phyloP scores from a whole-genome alignment of 2,797 vertebrate genomes.

The Siniperca scherzeri region DNA sequence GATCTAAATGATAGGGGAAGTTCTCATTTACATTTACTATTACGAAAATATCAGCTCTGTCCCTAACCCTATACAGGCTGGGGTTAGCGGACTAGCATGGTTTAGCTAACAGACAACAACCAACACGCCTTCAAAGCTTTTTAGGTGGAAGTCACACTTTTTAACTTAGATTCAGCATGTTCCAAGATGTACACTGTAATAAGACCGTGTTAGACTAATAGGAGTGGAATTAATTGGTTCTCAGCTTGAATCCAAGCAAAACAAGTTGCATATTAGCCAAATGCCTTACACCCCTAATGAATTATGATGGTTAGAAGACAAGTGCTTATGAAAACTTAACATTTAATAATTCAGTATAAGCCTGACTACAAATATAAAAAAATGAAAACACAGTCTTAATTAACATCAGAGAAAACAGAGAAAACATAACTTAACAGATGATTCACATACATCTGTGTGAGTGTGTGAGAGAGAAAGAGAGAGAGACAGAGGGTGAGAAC shows the following conservation, averaged over 20 bases:
- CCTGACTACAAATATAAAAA: too few relatives aligned
- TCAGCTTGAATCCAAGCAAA: neutral
- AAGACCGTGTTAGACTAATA: neutral
- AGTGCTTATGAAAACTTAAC: neutral
- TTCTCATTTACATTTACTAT: neutral
- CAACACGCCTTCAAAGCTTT: neutral
- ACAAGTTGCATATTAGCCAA: neutral
- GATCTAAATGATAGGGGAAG: neutral
- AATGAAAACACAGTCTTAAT: too few relatives aligned
- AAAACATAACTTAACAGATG: too few relatives aligned
- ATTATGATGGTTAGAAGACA: neutral
- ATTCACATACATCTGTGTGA: neutral
- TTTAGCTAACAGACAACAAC: neutral
- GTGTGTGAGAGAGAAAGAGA: neutral
- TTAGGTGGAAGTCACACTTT: neutral
- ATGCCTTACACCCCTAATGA: neutral
- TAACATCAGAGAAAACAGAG: too few relatives aligned
- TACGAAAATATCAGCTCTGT: neutral
- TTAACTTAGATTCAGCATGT: neutral
- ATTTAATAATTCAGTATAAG: neutral
- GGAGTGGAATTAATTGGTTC: neutral
- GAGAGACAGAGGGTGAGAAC: conserved; percentile 54
- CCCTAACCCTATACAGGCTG: neutral
- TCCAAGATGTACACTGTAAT: neutral
- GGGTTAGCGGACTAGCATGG: neutral